These are phyloP conservation scores for Lutjanus argentimaculatus DNA, from an alignment of 2,797 vertebrate genomes.

Conservation along the genomic window DNA sequence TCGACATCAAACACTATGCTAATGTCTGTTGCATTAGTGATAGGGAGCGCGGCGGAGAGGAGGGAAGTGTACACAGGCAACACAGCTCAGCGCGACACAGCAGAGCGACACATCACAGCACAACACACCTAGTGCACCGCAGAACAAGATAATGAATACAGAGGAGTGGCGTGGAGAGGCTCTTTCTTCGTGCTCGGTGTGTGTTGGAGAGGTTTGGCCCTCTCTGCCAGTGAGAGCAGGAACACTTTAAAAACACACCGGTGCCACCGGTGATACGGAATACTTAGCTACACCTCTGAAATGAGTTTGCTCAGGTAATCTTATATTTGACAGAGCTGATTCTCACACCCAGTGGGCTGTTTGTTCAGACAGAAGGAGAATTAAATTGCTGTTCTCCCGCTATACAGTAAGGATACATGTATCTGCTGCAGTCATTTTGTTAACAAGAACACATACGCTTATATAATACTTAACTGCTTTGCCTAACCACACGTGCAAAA, in stretches of 20 bases:
- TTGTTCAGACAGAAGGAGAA: conserved; percentile 12
- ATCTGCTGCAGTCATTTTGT: background rate
- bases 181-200: conserved; percentile 49
- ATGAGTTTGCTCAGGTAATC: conserved; percentile 25
- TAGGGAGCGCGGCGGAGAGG: conserved; percentile 66
- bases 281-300: conserved; percentile 24
- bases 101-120: conserved; percentile 51
- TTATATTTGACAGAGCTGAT: conserved; percentile 19
- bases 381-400: background rate
- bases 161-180: conserved; percentile 62
- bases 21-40: conserved; percentile 86
- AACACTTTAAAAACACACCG: conserved; percentile 12
- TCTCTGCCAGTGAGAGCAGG: conserved; percentile 46
- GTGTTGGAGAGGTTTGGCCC: conserved; percentile 49
- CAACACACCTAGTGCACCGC: conserved; percentile 46
- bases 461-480: background rate
- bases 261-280: conserved; percentile 21
- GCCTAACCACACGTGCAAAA: no score
- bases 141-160: conserved; percentile 66
- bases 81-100: conserved; percentile 55
- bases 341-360: background rate
- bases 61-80: conserved; percentile 62
- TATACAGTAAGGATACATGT: conserved; percentile 1
- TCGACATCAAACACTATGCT: conserved; percentile 88
- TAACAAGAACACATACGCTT: background rate